Evolutionary conservation across 2,888 invertebrate species (phyloP), one percentile per base, ranked within the genome.

Genomic region (Noctua fimbriata): DNA sequence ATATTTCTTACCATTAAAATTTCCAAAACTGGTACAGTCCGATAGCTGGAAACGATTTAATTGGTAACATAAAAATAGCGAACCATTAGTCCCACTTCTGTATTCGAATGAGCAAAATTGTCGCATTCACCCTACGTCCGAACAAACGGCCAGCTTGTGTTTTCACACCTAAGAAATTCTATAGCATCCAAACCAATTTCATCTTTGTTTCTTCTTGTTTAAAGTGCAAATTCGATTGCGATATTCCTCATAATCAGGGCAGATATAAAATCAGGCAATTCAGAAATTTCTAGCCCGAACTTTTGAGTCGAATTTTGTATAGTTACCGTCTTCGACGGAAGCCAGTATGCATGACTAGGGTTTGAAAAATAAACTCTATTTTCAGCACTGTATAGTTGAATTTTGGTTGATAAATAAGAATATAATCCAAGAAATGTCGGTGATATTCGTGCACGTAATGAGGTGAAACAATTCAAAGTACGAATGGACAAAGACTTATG

Each of bases 401-500:
- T 85, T 89, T 90, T 75, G 41, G 1, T 77, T 80, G 63, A 32
- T 65, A 76, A 79, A 4, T 63, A 72, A 65, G 71, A 47, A 52
- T 76, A 12, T 36, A 66, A 81, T 82, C 69, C 78, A 77, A 89
- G 88, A 83, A 88, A 86, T 89, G 92, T 89, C 90, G 90, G 91
- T 91, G 92, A 93, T 93, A 94, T 94, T 94, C 94, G 94, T 94
- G 94, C 94, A 86, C 91, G 93, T 95, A 96, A 95, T 95, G 95
- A 96, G 95, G 94, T 94, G 94, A 94, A 95, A 94, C 95, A 95
- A 95, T 95, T 95, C 94, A 93, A 94, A 94, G 93, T 93, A 93
- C 93, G 91, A 93, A 91, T 92, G 92, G 90, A 90, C 89, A 84
- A 86, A 87, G 83, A 88, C 85, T 86, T 89, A 88, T 86, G 73